phyloP scores from a whole-genome alignment of 2,113 vertebrate genomes.

The human region DNA sequence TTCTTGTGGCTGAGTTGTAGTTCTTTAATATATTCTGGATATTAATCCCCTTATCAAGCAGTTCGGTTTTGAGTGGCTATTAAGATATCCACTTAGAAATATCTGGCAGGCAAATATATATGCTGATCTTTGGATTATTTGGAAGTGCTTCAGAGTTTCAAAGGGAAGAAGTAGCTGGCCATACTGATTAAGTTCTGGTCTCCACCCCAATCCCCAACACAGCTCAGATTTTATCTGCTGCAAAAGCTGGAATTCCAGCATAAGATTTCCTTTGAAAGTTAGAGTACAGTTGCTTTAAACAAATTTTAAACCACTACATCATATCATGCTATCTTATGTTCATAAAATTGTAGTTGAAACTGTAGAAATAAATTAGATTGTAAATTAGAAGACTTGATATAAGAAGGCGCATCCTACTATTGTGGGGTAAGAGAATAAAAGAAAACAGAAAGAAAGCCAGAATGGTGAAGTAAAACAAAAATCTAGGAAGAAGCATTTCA shows the following conservation, averaged over 20 bases:
- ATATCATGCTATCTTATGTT: background rate
- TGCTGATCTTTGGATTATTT: slow-evolving; percentile 25
- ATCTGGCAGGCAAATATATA: background rate
- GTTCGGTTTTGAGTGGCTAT: slow-evolving; percentile 2
- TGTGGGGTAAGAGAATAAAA: background rate
- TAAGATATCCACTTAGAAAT: background rate
- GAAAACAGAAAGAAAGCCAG: slow-evolving; percentile 2
- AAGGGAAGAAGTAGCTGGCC: background rate
- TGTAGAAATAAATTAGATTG: slow-evolving; percentile 34
- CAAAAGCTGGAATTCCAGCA: slow-evolving; percentile 43
- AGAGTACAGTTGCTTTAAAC: slow-evolving; percentile 27
- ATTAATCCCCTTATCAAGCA: slow-evolving; percentile 6
- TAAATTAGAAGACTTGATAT: background rate
- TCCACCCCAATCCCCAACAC: background rate
- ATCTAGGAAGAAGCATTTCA: slow-evolving; percentile 21
- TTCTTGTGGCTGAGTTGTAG: background rate
- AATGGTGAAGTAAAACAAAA: slow-evolving; percentile 52
- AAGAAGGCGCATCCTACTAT: slow-evolving; percentile 16
- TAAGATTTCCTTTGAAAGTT: slow-evolving; percentile 39
- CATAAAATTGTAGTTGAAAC: slow-evolving; percentile 10
- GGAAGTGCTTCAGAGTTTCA: slow-evolving; percentile 4
- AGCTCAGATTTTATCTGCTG: slow-evolving; percentile 27
- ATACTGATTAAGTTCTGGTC: background rate
- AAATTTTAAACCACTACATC: slow-evolving; percentile 15
- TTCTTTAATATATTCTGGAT: slow-evolving; percentile 42